phyloP scores from a whole-genome alignment of 2,797 vertebrate species.

The Ceyx erithaca region DNA sequence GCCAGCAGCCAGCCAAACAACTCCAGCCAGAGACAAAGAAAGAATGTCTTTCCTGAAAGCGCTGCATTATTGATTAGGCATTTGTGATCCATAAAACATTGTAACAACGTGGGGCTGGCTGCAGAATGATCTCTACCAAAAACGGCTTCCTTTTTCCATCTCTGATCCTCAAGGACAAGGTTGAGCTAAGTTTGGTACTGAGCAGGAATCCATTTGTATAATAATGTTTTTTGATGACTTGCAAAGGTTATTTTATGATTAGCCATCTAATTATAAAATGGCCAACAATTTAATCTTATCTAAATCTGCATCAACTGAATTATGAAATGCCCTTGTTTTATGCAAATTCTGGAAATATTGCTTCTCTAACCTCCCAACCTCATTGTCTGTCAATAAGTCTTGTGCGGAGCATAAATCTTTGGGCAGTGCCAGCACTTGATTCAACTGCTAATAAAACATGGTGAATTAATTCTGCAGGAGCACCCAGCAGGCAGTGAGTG shows the following conservation, averaged over 20 bases:
- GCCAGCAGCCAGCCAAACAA: constrained; percentile 2
- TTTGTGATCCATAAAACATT: constrained; percentile 58
- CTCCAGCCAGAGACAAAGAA: not conserved
- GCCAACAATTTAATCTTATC: constrained; percentile 56
- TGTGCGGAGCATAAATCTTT: constrained; percentile 12
- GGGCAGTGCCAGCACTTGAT: not conserved
- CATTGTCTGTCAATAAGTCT: constrained; percentile 48
- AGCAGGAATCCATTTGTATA: constrained; percentile 64
- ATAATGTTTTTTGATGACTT: constrained; percentile 47
- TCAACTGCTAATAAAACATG: not conserved
- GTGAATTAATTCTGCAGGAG: not conserved
- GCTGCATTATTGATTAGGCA: constrained; percentile 41
- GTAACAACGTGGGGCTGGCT: not conserved
- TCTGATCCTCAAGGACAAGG: constrained; percentile 47
- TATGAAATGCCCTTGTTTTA: constrained; percentile 67
- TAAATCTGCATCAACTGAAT: constrained; percentile 60
- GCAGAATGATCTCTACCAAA: not conserved
- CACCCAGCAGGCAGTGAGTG: fast-evolving
- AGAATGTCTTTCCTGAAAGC: constrained; percentile 13
- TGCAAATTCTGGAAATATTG: constrained; percentile 66
- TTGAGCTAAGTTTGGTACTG: not conserved
- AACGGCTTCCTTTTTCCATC: not conserved
- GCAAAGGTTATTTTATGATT: constrained; percentile 72
- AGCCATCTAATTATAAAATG: constrained; percentile 68
- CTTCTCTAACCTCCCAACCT: constrained; percentile 59